Evolutionary conservation across 2,888 invertebrate genomes (phyloP).

Genomic region (Stenchaetothrips biformis): DNA sequence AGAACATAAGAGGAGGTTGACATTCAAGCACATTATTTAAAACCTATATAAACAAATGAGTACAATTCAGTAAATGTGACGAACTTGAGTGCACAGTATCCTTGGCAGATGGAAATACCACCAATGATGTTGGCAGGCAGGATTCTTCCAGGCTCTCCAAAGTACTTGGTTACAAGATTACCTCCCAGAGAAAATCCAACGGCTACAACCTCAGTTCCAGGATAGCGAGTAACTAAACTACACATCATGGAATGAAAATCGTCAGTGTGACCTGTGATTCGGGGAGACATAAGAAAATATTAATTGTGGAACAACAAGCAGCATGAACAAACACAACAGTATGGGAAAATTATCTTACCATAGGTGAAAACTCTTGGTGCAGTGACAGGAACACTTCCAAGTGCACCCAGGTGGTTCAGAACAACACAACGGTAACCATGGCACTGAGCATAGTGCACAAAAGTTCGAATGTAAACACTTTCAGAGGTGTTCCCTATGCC

Average conservation of each 20-base stretch:
- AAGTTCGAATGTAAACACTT: slow-evolving; percentile 88
- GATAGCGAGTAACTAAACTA: slow-evolving; percentile 66
- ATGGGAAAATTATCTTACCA: slow-evolving; percentile 55
- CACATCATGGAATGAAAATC: slow-evolving; percentile 81
- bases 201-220: slow-evolving; percentile 70
- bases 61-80: slow-evolving; percentile 43
- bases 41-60: slow-evolving; percentile 22
- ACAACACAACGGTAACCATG: slow-evolving; percentile 90
- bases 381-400: slow-evolving; percentile 79
- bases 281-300: not conserved
- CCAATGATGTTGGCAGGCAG: slow-evolving; percentile 71
- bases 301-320: slow-evolving; percentile 12
- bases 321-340: not conserved
- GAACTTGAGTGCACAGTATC: slow-evolving; percentile 87
- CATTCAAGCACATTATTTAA: not conserved
- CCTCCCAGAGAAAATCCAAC: slow-evolving; percentile 93
- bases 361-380: slow-evolving; percentile 86
- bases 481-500: slow-evolving; percentile 94
- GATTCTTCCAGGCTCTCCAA: slow-evolving; percentile 67
- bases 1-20: slow-evolving; percentile 33
- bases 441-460: slow-evolving; percentile 86
- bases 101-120: slow-evolving; percentile 89
- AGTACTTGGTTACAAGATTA: slow-evolving; percentile 86
- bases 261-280: slow-evolving; percentile 72
- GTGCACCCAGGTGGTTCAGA: slow-evolving; percentile 88